Evolutionary conservation across 1,140 invertebrate species (phyloP).

Genomic region (Bombus pyrosoma): DNA sequence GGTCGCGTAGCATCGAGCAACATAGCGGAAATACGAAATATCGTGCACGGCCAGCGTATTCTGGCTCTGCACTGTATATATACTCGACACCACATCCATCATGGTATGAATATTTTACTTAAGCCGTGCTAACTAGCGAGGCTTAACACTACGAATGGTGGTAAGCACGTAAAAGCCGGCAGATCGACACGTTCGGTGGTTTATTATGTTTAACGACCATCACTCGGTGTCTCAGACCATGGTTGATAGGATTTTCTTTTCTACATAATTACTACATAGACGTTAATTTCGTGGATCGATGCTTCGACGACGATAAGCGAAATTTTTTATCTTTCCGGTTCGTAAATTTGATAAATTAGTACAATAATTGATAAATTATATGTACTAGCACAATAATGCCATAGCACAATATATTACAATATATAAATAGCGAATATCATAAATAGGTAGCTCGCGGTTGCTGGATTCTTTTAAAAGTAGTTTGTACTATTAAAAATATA

Average conservation of each 20-base stretch:
- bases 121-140: slow-evolving; percentile 46
- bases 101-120: slow-evolving; percentile 61
- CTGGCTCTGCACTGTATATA: slow-evolving; percentile 5
- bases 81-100: slow-evolving; percentile 52
- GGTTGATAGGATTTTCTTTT: neutral
- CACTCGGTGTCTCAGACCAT: neutral
- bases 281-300: too few species aligned
- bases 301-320: neutral
- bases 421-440: neutral
- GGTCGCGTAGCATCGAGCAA: slow-evolving; percentile 31
- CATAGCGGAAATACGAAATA: slow-evolving; percentile 48
- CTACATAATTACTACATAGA: neutral
- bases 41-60: slow-evolving; percentile 27
- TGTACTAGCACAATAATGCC: too few species aligned
- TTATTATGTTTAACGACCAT: slow-evolving; percentile 14
- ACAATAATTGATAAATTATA: too few species aligned
- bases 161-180: slow-evolving; percentile 28
- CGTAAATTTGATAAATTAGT: too few species aligned
- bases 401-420: too few species aligned
- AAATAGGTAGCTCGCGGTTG: neutral
- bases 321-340: neutral
- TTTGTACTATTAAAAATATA: neutral
- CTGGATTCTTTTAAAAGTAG: too few species aligned
- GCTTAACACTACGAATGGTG: slow-evolving; percentile 36
- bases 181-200: slow-evolving; percentile 12